Evolutionary conservation across 2,888 invertebrate species (phyloP).

Genomic region (Pterobdella sp.): DNA sequence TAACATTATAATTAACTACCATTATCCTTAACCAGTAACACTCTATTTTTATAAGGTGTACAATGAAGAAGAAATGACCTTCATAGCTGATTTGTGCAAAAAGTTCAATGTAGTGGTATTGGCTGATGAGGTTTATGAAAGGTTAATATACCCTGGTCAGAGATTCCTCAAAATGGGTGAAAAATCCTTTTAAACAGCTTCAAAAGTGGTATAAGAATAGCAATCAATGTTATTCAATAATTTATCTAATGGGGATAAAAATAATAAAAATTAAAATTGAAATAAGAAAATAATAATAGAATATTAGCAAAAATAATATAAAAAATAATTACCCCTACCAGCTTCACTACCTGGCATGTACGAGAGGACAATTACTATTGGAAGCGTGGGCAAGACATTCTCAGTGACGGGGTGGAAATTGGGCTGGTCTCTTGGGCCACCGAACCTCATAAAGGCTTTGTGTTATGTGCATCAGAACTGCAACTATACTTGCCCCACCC

Average conservation of each 20-base stretch:
- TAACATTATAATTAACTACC: no score
- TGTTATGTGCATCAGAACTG: conserved; percentile 84
- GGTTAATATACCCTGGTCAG: conserved; percentile 68
- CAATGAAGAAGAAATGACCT: conserved; percentile 51
- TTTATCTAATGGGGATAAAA: not conserved
- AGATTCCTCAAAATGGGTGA: conserved; percentile 84
- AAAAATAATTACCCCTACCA: conserved; percentile 37
- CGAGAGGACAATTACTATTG: conserved; percentile 89
- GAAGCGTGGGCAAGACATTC: conserved; percentile 91
- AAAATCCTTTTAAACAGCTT: not conserved
- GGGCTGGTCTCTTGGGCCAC: conserved; percentile 92
- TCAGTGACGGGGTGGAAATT: conserved; percentile 77
- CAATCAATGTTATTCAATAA: not conserved
- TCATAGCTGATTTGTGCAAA: conserved; percentile 77
- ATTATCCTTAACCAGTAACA: no score
- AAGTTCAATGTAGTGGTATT: conserved; percentile 84
- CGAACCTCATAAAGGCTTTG: conserved; percentile 68
- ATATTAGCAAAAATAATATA: not conserved
- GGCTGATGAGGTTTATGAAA: conserved; percentile 96
- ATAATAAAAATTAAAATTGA: not conserved
- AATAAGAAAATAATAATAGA: not conserved
- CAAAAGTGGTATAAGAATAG: not conserved
- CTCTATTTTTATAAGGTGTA: conserved; percentile 47
- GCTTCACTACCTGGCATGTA: conserved; percentile 91
- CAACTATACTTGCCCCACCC: conserved; percentile 81